Evolutionary conservation across 2,888 invertebrate species (phyloP).

Genomic region (Pyrocoelia pectoralis): DNA sequence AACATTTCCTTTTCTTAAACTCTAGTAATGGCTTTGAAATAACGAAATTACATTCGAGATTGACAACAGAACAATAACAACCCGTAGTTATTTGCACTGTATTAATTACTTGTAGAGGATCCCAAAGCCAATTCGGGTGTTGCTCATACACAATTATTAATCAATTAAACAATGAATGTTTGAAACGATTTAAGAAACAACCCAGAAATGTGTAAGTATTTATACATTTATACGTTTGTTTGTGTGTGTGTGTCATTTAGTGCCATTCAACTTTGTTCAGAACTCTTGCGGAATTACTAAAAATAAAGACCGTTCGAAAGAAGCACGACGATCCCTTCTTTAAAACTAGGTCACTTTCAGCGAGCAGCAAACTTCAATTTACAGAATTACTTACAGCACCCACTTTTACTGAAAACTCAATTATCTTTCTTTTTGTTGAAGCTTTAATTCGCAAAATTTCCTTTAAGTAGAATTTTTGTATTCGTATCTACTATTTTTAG

Average conservation of each 20-base stretch:
- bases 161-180: too few species aligned
- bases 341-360: conserved; percentile 25
- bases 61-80: too few species aligned
- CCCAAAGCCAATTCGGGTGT: too few species aligned
- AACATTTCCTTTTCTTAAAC: too few species aligned
- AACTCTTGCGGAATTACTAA: conserved; percentile 14
- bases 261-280: conserved; percentile 19
- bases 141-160: too few species aligned
- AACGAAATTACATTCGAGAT: too few species aligned
- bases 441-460: too few species aligned
- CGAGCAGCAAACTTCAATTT: background rate
- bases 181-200: background rate
- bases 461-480: too few species aligned
- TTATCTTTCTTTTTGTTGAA: background rate
- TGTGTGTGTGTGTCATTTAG: background rate
- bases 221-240: background rate
- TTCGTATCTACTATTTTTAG: too few species aligned
- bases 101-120: too few species aligned
- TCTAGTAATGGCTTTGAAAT: too few species aligned
- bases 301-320: conserved; percentile 21
- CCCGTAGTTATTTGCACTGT: too few species aligned
- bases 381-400: background rate
- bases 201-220: background rate
- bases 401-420: conserved; percentile 1
- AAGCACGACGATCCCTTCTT: conserved; percentile 7